Evolutionary conservation across 2,888 invertebrate genomes (phyloP).

Genomic region (Lepeophtheirus nordmannii): DNA sequence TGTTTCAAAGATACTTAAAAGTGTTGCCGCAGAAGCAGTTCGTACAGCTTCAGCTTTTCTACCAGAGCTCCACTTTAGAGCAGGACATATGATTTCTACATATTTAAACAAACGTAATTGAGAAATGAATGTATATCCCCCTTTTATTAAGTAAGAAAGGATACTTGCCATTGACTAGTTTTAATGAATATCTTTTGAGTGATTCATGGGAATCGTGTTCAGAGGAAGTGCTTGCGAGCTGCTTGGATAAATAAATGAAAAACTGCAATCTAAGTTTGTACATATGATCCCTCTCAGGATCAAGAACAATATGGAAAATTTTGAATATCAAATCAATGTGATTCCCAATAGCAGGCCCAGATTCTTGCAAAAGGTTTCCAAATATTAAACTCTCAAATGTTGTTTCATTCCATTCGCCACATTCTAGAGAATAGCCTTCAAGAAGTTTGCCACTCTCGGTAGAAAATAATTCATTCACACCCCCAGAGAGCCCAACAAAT

Average conservation of each 20-base stretch:
- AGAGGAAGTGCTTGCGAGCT: neutral
- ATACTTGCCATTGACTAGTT: neutral
- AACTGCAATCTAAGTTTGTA: neutral
- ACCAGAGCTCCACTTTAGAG: conserved; percentile 9
- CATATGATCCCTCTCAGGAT: neutral
- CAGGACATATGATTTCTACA: conserved; percentile 2
- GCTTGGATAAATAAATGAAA: neutral
- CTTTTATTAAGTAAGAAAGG: too few species aligned
- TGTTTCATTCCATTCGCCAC: neutral
- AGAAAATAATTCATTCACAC: neutral
- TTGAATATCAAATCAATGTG: neutral
- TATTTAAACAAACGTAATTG: neutral
- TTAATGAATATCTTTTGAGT: neutral
- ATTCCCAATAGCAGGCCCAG: neutral
- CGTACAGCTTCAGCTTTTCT: conserved; percentile 18
- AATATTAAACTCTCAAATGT: neutral
- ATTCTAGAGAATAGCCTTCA: neutral
- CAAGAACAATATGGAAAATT: neutral
- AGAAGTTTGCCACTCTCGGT: neutral
- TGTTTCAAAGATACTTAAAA: conserved; percentile 5
- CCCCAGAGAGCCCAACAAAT: neutral
- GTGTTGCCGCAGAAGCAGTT: neutral
- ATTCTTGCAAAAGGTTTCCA: neutral
- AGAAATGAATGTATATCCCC: too few species aligned
- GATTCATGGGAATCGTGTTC: too few species aligned